Evolutionary conservation across 1,140 invertebrate species (phyloP).

Genomic region (Argopecten irradians): DNA sequence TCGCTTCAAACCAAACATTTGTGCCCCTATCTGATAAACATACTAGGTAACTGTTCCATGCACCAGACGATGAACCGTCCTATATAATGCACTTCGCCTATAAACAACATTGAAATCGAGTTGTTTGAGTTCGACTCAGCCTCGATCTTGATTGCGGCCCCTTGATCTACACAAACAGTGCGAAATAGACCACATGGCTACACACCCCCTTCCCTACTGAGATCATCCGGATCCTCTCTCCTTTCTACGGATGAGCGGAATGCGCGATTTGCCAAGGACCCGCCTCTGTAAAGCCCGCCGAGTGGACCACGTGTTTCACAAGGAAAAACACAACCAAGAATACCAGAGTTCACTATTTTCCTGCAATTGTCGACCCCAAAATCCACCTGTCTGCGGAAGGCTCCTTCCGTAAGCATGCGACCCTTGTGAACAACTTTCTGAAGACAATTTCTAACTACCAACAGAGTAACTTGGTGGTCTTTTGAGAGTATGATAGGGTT

Average conservation of each 20-base stretch:
- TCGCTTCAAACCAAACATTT: conserved; percentile 55
- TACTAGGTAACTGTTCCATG: conserved; percentile 35
- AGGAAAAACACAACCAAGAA: conserved; percentile 35
- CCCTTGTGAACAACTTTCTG: conserved; percentile 48
- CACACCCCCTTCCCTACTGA: too few species aligned
- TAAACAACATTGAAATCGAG: too few species aligned
- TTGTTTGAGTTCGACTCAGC: conserved; percentile 52
- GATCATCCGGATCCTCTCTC: too few species aligned
- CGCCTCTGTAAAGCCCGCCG: conserved; percentile 36
- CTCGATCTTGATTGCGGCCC: conserved; percentile 51
- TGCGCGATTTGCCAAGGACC: conserved; percentile 39
- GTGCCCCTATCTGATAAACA: conserved; percentile 53
- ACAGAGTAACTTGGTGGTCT: conserved; percentile 40
- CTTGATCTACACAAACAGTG: too few species aligned
- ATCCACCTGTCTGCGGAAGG: conserved; percentile 50
- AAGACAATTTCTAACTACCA: conserved; percentile 52
- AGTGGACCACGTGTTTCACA: not conserved
- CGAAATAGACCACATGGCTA: too few species aligned
- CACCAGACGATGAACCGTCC: conserved; percentile 39
- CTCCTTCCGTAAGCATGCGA: conserved; percentile 34
- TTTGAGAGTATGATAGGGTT: conserved; percentile 53
- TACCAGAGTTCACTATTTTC: conserved; percentile 34
- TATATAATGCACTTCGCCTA: conserved; percentile 46
- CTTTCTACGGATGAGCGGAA: conserved; percentile 34
- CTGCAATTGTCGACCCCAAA: conserved; percentile 51